Percentiles rank a stretch among this genome's conserved stretches.
Evolutionary conservation across 2,797 vertebrate species (phyloP).

Genomic region (Siniperca obscura): DNA sequence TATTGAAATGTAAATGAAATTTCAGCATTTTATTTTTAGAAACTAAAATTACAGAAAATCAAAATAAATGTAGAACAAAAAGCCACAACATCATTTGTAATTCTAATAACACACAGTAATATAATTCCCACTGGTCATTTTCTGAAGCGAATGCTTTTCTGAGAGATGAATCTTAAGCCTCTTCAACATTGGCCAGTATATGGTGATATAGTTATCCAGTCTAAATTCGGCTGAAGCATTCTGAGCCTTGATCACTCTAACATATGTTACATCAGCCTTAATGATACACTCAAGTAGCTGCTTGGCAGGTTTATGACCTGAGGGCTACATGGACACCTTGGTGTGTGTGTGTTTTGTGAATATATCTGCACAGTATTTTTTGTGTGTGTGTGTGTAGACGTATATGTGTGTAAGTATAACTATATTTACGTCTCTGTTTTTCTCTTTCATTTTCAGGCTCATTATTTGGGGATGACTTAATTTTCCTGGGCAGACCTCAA

Average conservation of each 20-base stretch:
- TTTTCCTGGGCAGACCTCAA: slow-evolving; percentile 24
- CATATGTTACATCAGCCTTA: slow-evolving; percentile 71
- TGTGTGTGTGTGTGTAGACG: background rate
- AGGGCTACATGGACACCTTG: slow-evolving; percentile 62
- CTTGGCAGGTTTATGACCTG: slow-evolving; percentile 72
- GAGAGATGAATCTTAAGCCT: slow-evolving; percentile 37
- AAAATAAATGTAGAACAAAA: background rate
- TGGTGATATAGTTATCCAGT: slow-evolving; percentile 53
- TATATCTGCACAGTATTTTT: slow-evolving; percentile 11
- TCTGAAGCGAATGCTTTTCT: slow-evolving; percentile 18
- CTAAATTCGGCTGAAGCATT: slow-evolving; percentile 55
- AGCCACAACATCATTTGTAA: slow-evolving; percentile 3
- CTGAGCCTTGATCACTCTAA: slow-evolving; percentile 68
- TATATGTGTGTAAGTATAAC: slow-evolving; percentile 15
- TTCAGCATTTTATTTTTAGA: slow-evolving; percentile 20
- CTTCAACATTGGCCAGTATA: slow-evolving; percentile 25
- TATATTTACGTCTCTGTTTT: slow-evolving; percentile 43
- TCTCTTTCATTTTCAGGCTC: slow-evolving; percentile 58
- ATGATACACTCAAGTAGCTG: slow-evolving; percentile 71
- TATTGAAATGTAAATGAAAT: background rate
- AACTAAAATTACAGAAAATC: slow-evolving; percentile 14
- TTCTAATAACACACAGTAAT: slow-evolving; percentile 30
- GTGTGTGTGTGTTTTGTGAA: slow-evolving; percentile 25
- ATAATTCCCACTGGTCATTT: slow-evolving; percentile 37
- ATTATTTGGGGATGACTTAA: slow-evolving; percentile 18